A percentile compares a stretch with the other conserved stretches of the same genome.
phyloP scores from a whole-genome alignment of 2,797 vertebrate genomes.

The Betta splendens region DNA sequence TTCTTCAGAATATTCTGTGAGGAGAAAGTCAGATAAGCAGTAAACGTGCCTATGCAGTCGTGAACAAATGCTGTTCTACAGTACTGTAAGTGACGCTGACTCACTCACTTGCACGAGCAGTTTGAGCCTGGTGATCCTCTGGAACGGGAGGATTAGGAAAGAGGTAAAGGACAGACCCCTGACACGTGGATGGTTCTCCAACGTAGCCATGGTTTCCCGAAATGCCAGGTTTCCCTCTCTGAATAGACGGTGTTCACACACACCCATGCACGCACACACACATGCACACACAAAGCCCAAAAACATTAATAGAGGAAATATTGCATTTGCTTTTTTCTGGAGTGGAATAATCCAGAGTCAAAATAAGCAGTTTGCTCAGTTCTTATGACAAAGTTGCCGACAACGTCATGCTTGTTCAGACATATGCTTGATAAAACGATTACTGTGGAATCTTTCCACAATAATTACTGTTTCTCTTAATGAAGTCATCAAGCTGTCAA shows the following conservation, averaged over 20 bases:
- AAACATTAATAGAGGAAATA: background rate
- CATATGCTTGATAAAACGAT: too few species aligned
- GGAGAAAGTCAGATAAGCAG: background rate
- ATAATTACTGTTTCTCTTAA: too few species aligned
- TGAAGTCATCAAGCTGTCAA: too few species aligned
- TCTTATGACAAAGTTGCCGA: too few species aligned
- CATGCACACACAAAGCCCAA: background rate
- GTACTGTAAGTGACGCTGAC: background rate
- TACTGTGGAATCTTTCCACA: too few species aligned
- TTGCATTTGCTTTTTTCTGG: background rate
- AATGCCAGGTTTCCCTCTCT: conserved; percentile 93
- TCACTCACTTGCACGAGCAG: conserved; percentile 89
- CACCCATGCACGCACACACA: background rate
- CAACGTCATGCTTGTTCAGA: too few species aligned
- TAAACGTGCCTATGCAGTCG: background rate
- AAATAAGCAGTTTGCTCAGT: background rate
- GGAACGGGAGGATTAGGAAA: conserved; percentile 96
- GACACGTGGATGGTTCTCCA: conserved; percentile 90
- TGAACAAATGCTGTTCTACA: background rate
- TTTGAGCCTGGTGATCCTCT: conserved; percentile 95
- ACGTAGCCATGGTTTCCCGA: conserved; percentile 85
- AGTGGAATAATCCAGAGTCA: background rate
- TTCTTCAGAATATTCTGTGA: conserved; percentile 95
- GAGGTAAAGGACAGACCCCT: conserved; percentile 93
- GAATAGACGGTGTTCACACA: conserved; percentile 22